Evolutionary conservation across 2,888 invertebrate genomes (phyloP), one percentile per base, ranked within the genome.

Genomic region (Lasioglossum malachurum): DNA sequence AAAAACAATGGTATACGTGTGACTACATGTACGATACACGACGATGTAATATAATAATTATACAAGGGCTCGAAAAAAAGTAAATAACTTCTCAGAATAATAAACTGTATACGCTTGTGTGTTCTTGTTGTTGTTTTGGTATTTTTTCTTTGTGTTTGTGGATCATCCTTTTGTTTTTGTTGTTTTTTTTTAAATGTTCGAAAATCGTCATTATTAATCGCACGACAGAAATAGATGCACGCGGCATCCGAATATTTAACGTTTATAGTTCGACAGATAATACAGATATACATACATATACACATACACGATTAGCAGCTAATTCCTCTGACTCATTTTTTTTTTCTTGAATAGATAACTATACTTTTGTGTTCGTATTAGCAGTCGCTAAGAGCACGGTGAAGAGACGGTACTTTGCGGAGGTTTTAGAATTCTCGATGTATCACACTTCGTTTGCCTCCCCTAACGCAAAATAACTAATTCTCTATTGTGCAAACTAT

Each of bases 231-330:
- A 92, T 91, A 89, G 91, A 92, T 89, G 90, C 88, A 75, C 84
- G 85, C 88, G 87, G 91, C 92, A 90, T 90, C 85, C 82, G 78
- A 80, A 88, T 88, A 88, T 89, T 78, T 91, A 85, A 91, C 85
- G 85, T 92, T 93, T 89, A 88, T 91, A 91, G 87, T 92, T 91
- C 89, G 87, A 93, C 87, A 93, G 88, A 91, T 91, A 92, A 87
- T 92, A 92, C 84, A 90, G 88, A 91, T 93, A 93, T 91, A 92
- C 91, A 92, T 92, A 93, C 88, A 93, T 92, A 92, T 89, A 92
- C 88, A 92, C 90, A 92, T 88, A 92, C 91, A 92, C 86, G 87
- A 92, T 91, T 90, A 91, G 91, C 87, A 91, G 87, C 92, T 93
- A 93, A 90, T 92, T 91, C 80, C 80, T 91, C 91, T 90, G 93